Conservation (phyloP, 1,140 invertebrate genomes). For the Pachyrhynchus sulphureomaculatus region DNA sequence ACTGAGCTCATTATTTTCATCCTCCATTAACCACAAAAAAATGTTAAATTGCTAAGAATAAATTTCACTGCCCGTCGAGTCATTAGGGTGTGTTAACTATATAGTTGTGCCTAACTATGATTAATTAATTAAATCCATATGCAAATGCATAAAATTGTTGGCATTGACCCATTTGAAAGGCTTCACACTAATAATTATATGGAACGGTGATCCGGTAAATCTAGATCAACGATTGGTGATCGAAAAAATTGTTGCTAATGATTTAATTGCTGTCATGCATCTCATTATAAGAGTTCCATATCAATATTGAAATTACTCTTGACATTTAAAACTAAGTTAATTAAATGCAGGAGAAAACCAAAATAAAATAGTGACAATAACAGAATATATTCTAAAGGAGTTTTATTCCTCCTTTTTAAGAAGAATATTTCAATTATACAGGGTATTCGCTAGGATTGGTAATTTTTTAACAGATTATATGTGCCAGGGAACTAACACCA, state of each 20-base stretch:
- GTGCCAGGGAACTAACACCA: too few species aligned
- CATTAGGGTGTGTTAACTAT: not conserved
- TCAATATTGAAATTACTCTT: not conserved
- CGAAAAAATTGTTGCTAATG: conserved; percentile 7
- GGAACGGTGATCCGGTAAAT: conserved; percentile 23
- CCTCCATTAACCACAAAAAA: too few species aligned
- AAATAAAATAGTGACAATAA: not conserved
- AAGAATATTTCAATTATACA: too few species aligned
- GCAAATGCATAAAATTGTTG: conserved; percentile 5
- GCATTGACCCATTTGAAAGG: conserved; percentile 24
- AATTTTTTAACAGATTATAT: too few species aligned
- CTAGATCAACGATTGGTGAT: conserved; percentile 7
- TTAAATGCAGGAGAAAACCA: not conserved
- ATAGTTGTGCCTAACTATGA: not conserved
- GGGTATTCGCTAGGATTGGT: too few species aligned
- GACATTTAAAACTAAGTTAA: conserved; percentile 15
- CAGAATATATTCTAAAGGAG: not conserved
- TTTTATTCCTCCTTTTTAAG: too few species aligned
- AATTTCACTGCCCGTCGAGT: too few species aligned
- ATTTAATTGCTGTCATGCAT: conserved; percentile 16
- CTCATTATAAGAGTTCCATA: not conserved
- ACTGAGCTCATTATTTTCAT: too few species aligned
- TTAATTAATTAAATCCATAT: not conserved
- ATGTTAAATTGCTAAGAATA: too few species aligned
- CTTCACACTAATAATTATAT: conserved; percentile 15